These are phyloP conservation scores for Lycodopsis pacificus DNA, from an alignment of 2,797 vertebrate species.

Conservation along the genomic window DNA sequence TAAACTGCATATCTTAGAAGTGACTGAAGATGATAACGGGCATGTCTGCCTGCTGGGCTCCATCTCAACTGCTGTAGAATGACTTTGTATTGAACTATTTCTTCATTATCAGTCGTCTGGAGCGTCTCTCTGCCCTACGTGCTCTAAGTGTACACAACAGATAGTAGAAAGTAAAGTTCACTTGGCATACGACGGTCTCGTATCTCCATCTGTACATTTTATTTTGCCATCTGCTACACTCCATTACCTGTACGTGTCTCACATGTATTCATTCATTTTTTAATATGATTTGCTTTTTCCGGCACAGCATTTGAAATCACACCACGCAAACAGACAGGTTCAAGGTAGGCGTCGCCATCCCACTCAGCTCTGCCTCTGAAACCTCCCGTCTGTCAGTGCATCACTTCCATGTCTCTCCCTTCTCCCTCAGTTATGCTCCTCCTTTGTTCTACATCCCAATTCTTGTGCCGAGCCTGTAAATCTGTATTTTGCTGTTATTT, in stretches of 20 bases:
- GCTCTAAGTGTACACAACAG: not conserved
- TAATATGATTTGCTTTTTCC: constrained; percentile 86
- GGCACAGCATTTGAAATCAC: constrained; percentile 99
- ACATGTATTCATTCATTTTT: constrained; percentile 69
- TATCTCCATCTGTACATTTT: constrained; percentile 40
- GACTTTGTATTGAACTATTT: not conserved
- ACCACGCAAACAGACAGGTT: constrained; percentile 97
- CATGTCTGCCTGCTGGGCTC: not conserved
- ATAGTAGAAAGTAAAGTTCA: not conserved
- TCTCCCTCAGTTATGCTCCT: not conserved
- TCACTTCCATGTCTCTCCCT: not conserved
- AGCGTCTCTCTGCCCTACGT: not conserved
- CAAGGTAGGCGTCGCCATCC: constrained; percentile 93
- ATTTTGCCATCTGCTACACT: constrained; percentile 54
- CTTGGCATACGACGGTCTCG: not conserved
- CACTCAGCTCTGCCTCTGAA: constrained; percentile 52
- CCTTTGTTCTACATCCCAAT: not conserved
- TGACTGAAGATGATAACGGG: not conserved
- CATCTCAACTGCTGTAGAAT: not conserved
- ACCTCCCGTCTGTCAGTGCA: constrained; percentile 13
- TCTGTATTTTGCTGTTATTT: constrained; percentile 7
- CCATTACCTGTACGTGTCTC: constrained; percentile 60
- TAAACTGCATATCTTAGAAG: not conserved
- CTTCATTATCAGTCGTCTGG: not conserved
- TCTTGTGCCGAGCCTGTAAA: constrained; percentile 21